Conservation (phyloP, 2,888 invertebrate genomes). For the Tenodera sinensis region DNA sequence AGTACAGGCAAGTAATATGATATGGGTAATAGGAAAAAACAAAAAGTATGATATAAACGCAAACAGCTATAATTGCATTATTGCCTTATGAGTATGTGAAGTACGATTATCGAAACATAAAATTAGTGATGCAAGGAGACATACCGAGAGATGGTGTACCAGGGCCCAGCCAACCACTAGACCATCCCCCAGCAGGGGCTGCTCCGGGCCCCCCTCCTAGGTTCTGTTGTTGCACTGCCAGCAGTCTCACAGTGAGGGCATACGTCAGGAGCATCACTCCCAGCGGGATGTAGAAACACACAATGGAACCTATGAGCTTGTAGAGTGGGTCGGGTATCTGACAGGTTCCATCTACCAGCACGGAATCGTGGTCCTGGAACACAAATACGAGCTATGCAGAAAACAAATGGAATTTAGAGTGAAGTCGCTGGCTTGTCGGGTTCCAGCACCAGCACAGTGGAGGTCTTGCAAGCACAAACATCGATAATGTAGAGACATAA, state of each 20-base stretch:
- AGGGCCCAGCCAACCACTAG: constrained; percentile 68
- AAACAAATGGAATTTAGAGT: too few relatives aligned
- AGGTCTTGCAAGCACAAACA: too few relatives aligned
- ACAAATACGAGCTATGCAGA: not conserved
- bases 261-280: constrained; percentile 95
- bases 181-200: constrained; percentile 56
- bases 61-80: too few relatives aligned
- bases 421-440: too few relatives aligned
- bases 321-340: constrained; percentile 85
- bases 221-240: constrained; percentile 79
- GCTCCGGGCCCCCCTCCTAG: constrained; percentile 47
- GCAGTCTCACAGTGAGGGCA: constrained; percentile 80
- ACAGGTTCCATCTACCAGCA: constrained; percentile 78
- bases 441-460: too few relatives aligned
- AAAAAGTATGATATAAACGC: too few relatives aligned
- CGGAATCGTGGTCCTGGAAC: constrained; percentile 72
- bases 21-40: too few relatives aligned
- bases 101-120: too few relatives aligned
- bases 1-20: too few relatives aligned
- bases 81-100: not conserved
- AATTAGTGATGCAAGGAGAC: not conserved
- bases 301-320: constrained; percentile 89
- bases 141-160: constrained; percentile 38
- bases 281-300: constrained; percentile 94
- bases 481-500: constrained; percentile 40